phyloP scores from a whole-genome alignment of 1,140 invertebrate species.

The Lasioglossum albipes region DNA sequence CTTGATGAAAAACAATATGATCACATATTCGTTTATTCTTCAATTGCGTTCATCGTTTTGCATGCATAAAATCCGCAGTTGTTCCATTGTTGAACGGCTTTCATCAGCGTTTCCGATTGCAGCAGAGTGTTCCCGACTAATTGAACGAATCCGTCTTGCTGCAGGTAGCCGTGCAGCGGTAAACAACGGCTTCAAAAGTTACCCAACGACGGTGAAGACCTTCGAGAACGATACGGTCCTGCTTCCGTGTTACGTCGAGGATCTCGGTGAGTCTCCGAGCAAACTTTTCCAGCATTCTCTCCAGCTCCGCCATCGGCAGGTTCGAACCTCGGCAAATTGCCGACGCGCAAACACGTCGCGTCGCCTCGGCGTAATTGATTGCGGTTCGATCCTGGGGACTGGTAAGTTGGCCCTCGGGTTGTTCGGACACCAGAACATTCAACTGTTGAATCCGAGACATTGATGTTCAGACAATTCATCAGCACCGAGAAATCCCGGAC shows the following conservation, averaged over 20 bases:
- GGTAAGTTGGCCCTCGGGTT: not conserved
- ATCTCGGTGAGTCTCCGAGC: conserved; percentile 76
- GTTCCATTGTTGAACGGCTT: no score
- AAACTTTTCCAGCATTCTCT: not conserved
- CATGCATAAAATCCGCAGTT: no score
- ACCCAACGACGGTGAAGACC: conserved; percentile 86
- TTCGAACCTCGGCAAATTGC: not conserved
- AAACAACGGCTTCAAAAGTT: conserved; percentile 36
- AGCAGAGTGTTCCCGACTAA: not conserved
- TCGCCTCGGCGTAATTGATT: not conserved
- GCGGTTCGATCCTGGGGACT: not conserved
- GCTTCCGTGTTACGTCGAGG: conserved; percentile 85
- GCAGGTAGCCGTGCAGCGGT: conserved; percentile 24
- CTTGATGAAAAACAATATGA: no score
- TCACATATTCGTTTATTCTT: no score
- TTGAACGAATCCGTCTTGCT: conserved; percentile 6
- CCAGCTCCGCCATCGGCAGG: no score
- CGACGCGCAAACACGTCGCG: not conserved
- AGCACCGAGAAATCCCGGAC: no score
- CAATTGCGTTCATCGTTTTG: no score
- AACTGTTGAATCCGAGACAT: not conserved
- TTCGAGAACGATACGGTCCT: conserved; percentile 87
- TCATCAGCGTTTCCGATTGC: no score
- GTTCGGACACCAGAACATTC: no score
- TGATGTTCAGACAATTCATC: no score